Evolutionary conservation across 2,888 invertebrate genomes (phyloP), one percentile per base, ranked within the genome.

Genomic region (Drosophila austrosaltans): DNA sequence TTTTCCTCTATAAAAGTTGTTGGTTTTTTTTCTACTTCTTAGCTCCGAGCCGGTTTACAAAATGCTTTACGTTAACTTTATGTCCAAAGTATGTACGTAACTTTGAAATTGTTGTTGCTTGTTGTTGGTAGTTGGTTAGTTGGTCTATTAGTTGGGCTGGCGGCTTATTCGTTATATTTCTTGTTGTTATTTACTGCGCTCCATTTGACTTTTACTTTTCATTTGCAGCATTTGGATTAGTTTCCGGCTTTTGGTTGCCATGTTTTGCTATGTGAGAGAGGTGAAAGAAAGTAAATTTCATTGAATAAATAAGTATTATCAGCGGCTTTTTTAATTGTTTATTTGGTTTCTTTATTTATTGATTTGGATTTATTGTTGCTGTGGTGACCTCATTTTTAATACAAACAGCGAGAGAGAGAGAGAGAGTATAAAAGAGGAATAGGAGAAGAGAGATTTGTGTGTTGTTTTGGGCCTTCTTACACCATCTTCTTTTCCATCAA

Each of bases 161-260:
- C 72, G 69, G 75, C 75, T 82, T 88, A 82, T 85, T 78, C 78
- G 72, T 76, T 87, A 77, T 77, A 75, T 74, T 40, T 10, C 10
- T 39, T 10, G 8, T 39, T 39, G 39, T 39, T 42, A n/a, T 20
- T 44, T 32, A 32, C 32, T 82, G 81, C 82, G 82, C 82, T 82
- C 83, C 73, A 82, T 83, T 83, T 88, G 83, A 88, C 83, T 83
- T 83, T 83, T 83, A 88, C 88, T 83, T 83, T 83, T 83, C 68
- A 82, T 85, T 80, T 72, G 77, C 62, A 69, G 73, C 56, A 48
- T 48, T 61, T 44, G 20, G 32, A 28, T 22, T 48, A 10, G 44
- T 42, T 59, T 40, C 59, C 59, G 57, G 40, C 42, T 59, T 42
- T 4, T 12, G 2, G 8, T 16, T 12, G 7, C 8, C 8, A 10